A percentile compares a stretch with the other conserved stretches of the same genome.
Evolutionary conservation across 2,888 invertebrate genomes (phyloP).

Genomic region (Pollenia angustigena): DNA sequence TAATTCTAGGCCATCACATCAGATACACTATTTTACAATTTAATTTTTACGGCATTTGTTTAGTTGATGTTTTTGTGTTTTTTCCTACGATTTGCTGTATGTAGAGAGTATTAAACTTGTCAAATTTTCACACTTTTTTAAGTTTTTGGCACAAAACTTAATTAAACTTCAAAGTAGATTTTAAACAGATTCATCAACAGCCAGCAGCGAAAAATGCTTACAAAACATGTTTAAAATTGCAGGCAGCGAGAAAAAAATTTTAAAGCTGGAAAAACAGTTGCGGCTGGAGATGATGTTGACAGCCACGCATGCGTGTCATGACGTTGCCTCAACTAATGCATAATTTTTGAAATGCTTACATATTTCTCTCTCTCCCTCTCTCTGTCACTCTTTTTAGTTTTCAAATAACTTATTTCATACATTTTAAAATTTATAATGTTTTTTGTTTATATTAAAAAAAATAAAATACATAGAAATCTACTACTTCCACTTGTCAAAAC

Average conservation of each 20-base stretch:
- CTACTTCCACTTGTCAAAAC: slow-evolving; percentile 73
- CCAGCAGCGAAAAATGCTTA: slow-evolving; percentile 51
- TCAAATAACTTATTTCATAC: slow-evolving; percentile 54
- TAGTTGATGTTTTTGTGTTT: slow-evolving; percentile 72
- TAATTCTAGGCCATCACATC: slow-evolving; percentile 76
- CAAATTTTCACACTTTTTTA: slow-evolving; percentile 83
- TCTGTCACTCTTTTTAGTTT: slow-evolving; percentile 1
- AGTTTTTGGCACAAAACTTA: slow-evolving; percentile 82
- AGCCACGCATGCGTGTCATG: slow-evolving; percentile 70
- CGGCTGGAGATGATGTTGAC: slow-evolving; percentile 62
- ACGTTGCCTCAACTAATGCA: slow-evolving; percentile 49
- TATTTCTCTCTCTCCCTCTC: slow-evolving; percentile 8
- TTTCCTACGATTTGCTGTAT: slow-evolving; percentile 40
- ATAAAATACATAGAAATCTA: slow-evolving; percentile 57
- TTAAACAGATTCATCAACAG: slow-evolving; percentile 74
- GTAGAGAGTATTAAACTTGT: slow-evolving; percentile 81
- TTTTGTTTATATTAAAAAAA: slow-evolving; percentile 1
- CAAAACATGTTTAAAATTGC: slow-evolving; percentile 54
- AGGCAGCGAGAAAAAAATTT: slow-evolving; percentile 2
- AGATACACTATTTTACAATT: slow-evolving; percentile 5
- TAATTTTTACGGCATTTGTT: slow-evolving; percentile 18
- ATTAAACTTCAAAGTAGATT: slow-evolving; percentile 81
- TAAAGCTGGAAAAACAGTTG: slow-evolving; percentile 45
- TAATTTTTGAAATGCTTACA: slow-evolving; percentile 55
- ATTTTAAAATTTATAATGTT: slow-evolving; percentile 26